Base-by-base conservation (phyloP, 2,113 vertebrate genomes). In the Crotalus viridis region DNA sequence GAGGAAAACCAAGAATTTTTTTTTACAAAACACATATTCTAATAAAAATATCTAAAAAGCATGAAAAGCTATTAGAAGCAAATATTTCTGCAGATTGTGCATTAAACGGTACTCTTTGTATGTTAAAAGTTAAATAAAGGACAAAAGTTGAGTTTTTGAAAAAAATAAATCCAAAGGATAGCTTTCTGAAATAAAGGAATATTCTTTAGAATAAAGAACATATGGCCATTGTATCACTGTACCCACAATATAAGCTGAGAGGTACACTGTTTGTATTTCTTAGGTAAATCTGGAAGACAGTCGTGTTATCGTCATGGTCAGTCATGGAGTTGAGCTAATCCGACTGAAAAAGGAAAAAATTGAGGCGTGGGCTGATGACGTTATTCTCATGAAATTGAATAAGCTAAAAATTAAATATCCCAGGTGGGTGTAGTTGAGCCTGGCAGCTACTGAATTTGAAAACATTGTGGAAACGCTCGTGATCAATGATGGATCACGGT, bases 271-370 rank as follows among this genome's bases (percentile, higher is more conserved):
- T 90, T 7, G 93, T 90, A 90, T 74, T 85, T 87, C 55, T 19
- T 33, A 98, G 97, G 96, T 93, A 21, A 89, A 24, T 55, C 61
- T 94, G 17, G 90, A 87, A 15, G 97, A 98, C 81, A 46, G 0
- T 0, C 95, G 97, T 21, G 51, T 90, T 24, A 92, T 97, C 17
- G 89, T 95, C 39, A 94, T 97, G 19, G 56, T 96, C 28, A 98
- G 97, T 54, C 88, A 94, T 74, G 96, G 96, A 85, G 55, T 91
- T 21, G 96, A 96, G 61, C 5, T 97, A 51, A 96, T 97, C 54
- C 81, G 86, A 12, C 1, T 97, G 10, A 95, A 81, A 87, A 96
- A 92, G 93, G 94, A 97, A 2, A 97, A 93, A 12, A 96, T 97
- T 91, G 93, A 85, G 54, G 86, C 94, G 3, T 33, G 96, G 89